Conservation (phyloP, 2,797 vertebrate genomes). For the Alectoris magna region DNA sequence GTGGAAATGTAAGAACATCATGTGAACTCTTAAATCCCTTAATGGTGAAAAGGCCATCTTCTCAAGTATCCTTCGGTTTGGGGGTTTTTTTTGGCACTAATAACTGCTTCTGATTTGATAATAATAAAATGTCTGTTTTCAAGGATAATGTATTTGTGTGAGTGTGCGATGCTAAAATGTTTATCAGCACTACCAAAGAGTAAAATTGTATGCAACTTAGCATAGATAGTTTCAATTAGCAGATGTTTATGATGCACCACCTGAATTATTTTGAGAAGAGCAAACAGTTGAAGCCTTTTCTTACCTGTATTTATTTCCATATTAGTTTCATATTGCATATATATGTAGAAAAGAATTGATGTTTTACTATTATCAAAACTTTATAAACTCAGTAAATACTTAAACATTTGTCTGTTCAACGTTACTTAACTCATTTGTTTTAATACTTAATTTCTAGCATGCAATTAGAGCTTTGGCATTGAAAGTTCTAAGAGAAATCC, state of each 20-base stretch:
- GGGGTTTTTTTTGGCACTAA: not conserved
- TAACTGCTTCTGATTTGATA: not conserved
- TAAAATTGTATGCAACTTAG: not conserved
- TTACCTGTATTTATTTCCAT: not conserved
- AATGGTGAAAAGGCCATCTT: not conserved
- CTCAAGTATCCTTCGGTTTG: not conserved
- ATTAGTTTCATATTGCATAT: not conserved
- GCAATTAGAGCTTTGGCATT: conserved; percentile 95
- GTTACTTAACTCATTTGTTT: not conserved
- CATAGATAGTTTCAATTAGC: not conserved
- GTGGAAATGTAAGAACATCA: not conserved
- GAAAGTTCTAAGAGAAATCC: conserved; percentile 94
- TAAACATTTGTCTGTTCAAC: not conserved
- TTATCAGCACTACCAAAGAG: not conserved
- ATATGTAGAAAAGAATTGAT: not conserved
- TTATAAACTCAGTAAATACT: not conserved
- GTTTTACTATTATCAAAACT: not conserved
- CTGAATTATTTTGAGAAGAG: not conserved
- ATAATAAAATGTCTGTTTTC: not conserved
- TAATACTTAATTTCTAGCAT: conserved; percentile 82
- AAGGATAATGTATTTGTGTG: not conserved
- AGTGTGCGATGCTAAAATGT: not conserved
- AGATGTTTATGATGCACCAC: not conserved
- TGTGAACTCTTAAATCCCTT: not conserved
- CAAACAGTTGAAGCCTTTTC: not conserved